Evolutionary conservation across 37 sponge, comb jelly and placozoan species (phyloP).

Genomic region (Dysidea cf. avara): DNA sequence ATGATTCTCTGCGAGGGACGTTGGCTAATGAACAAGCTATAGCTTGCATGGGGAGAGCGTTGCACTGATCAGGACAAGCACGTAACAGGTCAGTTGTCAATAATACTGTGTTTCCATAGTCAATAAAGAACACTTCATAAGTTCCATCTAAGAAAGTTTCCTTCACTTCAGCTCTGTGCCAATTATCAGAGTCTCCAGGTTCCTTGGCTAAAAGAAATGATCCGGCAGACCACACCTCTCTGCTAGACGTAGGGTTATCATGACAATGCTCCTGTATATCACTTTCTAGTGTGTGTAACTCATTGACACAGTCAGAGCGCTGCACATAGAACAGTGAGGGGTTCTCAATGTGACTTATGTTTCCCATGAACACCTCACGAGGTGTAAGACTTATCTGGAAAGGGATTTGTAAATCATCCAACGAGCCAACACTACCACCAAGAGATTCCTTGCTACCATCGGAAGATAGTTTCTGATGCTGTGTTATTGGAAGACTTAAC

Average conservation of each 20-base stretch:
- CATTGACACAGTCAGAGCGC: slow-evolving; percentile 50
- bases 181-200: slow-evolving; percentile 33
- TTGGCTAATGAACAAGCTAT: slow-evolving; percentile 21
- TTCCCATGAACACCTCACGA: slow-evolving; percentile 36
- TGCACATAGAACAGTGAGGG: slow-evolving; percentile 68
- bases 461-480: slow-evolving; percentile 4
- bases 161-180: slow-evolving; percentile 70
- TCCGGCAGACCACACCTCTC: too few relatives aligned
- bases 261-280: slow-evolving; percentile 72
- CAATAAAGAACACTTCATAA: slow-evolving; percentile 56
- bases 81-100: slow-evolving; percentile 25
- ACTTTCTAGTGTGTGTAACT: slow-evolving; percentile 35
- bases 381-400: slow-evolving; percentile 53
- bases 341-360: slow-evolving; percentile 42
- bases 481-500: not conserved
- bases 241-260: too few relatives aligned
- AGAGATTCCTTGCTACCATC: too few relatives aligned
- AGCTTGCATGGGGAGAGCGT: slow-evolving; percentile 27
- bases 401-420: slow-evolving; percentile 35
- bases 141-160: slow-evolving; percentile 12
- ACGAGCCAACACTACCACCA: not conserved
- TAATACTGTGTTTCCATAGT: slow-evolving; percentile 63
- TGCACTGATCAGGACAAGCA: slow-evolving; percentile 54
- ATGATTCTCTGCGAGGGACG: slow-evolving; percentile 63
- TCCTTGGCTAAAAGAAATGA: slow-evolving; percentile 60